phyloP scores from a whole-genome alignment of 1,140 invertebrate species.

The Maniola jurtina region DNA sequence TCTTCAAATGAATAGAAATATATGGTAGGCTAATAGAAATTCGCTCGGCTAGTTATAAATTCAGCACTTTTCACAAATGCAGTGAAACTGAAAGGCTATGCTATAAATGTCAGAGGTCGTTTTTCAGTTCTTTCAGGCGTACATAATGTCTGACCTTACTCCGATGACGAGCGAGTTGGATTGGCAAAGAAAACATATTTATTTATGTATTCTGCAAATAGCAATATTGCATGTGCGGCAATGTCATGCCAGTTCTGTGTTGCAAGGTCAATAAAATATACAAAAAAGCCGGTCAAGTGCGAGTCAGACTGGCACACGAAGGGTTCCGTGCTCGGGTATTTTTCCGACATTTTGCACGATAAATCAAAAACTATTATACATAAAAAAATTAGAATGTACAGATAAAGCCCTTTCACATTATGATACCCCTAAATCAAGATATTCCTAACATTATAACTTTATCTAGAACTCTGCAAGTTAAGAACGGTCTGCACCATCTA shows the following conservation, averaged over 20 bases:
- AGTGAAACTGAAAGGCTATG: slow-evolving; percentile 6
- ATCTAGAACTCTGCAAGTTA: no score
- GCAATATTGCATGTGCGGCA: not conserved
- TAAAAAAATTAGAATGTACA: no score
- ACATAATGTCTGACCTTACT: slow-evolving; percentile 13
- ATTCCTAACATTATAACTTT: no score
- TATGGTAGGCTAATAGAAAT: not conserved
- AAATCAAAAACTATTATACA: no score
- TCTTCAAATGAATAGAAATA: not conserved
- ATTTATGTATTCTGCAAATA: not conserved
- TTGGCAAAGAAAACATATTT: slow-evolving; percentile 6
- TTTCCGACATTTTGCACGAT: no score
- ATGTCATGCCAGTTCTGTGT: not conserved
- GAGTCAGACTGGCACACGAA: no score
- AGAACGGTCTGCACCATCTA: no score
- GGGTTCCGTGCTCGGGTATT: no score
- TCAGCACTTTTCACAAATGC: not conserved
- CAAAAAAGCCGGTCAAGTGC: no score
- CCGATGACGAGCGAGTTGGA: slow-evolving; percentile 1
- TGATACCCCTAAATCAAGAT: no score
- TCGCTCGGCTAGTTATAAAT: not conserved
- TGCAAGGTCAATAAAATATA: not conserved
- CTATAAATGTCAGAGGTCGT: slow-evolving; percentile 17
- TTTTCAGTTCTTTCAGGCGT: slow-evolving; percentile 4
- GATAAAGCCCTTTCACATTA: no score